Evolutionary conservation across 2,797 vertebrate genomes (phyloP).

Genomic region (Rhinella marina): DNA sequence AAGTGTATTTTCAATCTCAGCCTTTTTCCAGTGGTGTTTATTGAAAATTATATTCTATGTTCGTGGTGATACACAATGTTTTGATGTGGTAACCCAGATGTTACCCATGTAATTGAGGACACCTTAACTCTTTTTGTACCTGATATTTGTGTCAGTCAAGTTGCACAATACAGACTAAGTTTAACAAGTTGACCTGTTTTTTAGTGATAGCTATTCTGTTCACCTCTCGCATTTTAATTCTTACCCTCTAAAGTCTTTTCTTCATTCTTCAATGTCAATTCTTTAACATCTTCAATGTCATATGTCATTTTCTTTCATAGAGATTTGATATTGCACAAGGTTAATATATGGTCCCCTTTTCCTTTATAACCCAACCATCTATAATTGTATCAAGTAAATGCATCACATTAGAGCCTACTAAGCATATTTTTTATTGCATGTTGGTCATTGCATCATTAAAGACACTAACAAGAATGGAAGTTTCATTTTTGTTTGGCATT

Average conservation of each 20-base stretch:
- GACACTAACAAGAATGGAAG: conserved; percentile 40
- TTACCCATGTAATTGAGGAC: not conserved
- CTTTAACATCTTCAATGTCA: not conserved
- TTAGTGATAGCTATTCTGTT: not conserved
- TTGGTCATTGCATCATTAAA: conserved; percentile 28
- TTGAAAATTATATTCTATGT: not conserved
- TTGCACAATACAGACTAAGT: not conserved
- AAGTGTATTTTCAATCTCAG: not conserved
- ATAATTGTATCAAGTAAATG: not conserved
- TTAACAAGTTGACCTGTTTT: not conserved
- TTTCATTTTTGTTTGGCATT: conserved; percentile 30
- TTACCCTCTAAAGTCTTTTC: not conserved
- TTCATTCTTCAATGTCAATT: not conserved
- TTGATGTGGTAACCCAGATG: not conserved
- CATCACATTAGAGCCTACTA: not conserved
- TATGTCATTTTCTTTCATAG: not conserved
- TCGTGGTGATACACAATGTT: not conserved
- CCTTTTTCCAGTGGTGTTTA: not conserved
- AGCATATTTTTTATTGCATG: conserved; percentile 6
- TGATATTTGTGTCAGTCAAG: not conserved
- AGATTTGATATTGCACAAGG: conserved; percentile 2
- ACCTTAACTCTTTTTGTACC: not conserved
- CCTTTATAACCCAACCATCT: not conserved
- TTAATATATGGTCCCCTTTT: not conserved
- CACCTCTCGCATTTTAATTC: not conserved